Percentiles rank a stretch among this genome's conserved stretches.
These are phyloP conservation scores for Todiramphus chloris DNA, from an alignment of 2,113 vertebrate genomes.

Conservation along the genomic window DNA sequence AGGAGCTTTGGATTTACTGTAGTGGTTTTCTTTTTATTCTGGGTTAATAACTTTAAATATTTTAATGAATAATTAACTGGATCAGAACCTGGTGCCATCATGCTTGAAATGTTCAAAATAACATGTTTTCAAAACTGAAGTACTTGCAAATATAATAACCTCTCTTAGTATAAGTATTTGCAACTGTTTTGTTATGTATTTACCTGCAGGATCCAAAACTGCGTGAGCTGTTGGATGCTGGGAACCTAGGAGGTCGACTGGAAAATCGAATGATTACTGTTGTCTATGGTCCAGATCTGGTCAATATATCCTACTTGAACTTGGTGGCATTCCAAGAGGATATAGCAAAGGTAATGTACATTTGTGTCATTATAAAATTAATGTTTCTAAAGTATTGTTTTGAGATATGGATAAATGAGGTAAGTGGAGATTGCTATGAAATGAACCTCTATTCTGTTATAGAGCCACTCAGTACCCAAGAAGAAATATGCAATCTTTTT, in stretches of 20 bases:
- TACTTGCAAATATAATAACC: neutral
- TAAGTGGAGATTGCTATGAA: neutral
- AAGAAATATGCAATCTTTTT: neutral
- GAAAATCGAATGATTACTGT: slow-evolving; percentile 94
- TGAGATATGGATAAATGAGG: neutral
- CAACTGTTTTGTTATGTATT: neutral
- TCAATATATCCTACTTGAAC: slow-evolving; percentile 95
- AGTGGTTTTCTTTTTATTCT: neutral
- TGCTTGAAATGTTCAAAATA: neutral
- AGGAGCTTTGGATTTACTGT: neutral
- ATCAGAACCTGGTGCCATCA: neutral
- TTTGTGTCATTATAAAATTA: neutral
- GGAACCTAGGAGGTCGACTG: slow-evolving; percentile 83
- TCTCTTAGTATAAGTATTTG: neutral
- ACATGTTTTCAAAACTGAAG: neutral
- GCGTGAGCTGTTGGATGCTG: slow-evolving; percentile 89
- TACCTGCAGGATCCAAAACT: slow-evolving; percentile 87
- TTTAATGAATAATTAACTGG: neutral
- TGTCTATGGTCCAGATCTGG: slow-evolving; percentile 91
- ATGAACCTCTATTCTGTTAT: neutral
- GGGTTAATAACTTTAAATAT: neutral
- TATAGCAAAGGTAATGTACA: slow-evolving; percentile 85
- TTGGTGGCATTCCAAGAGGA: slow-evolving; percentile 96
- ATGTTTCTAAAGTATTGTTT: neutral
- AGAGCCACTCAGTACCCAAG: neutral